Evolutionary conservation across 2,888 invertebrate genomes (phyloP).

Genomic region (Patella caerulea): DNA sequence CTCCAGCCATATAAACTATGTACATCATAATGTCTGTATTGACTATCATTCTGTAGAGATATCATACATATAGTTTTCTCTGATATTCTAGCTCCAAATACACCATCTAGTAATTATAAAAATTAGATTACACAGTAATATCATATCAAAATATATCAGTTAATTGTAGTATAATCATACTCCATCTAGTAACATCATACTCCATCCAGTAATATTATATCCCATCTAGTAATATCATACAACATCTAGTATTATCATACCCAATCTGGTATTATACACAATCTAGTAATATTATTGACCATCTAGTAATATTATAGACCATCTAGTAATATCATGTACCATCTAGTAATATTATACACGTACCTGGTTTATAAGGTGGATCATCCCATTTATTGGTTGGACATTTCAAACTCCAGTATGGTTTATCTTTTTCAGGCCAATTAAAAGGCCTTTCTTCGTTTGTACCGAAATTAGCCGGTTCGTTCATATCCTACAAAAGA

Average conservation of each 20-base stretch:
- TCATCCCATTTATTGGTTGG: slow-evolving; percentile 50
- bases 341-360: not conserved
- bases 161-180: too few relatives aligned
- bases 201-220: too few relatives aligned
- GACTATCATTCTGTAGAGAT: slow-evolving; percentile 67
- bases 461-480: slow-evolving; percentile 71
- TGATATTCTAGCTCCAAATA: slow-evolving; percentile 38
- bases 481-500: slow-evolving; percentile 70
- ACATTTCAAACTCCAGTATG: slow-evolving; percentile 67
- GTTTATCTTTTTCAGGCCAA: slow-evolving; percentile 58
- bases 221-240: too few relatives aligned
- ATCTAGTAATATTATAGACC: too few relatives aligned
- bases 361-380: slow-evolving; percentile 64
- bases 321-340: too few relatives aligned
- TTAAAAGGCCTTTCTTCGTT: slow-evolving; percentile 64
- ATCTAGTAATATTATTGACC: too few relatives aligned
- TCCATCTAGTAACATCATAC: too few relatives aligned
- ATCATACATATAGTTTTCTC: slow-evolving; percentile 64
- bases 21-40: slow-evolving; percentile 61
- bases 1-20: slow-evolving; percentile 71
- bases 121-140: too few relatives aligned
- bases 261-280: too few relatives aligned
- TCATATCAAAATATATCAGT: too few relatives aligned
- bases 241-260: too few relatives aligned
- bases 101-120: too few relatives aligned